These are phyloP conservation scores for Crotalus horridus DNA, from an alignment of 2,113 vertebrate species.

Conservation along the genomic window DNA sequence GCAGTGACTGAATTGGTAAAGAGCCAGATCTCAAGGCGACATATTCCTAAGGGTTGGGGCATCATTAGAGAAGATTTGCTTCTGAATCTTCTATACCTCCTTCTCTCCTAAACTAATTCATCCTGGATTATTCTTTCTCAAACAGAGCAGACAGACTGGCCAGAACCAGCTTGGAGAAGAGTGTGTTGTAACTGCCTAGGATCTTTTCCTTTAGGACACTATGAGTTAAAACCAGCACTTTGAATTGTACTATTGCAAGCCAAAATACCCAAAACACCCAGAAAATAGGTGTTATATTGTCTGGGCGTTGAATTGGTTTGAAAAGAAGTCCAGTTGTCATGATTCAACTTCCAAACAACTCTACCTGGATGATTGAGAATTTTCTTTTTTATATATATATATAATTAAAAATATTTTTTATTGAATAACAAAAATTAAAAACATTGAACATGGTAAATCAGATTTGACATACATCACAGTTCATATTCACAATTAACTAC, in stretches of 20 bases:
- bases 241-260: background rate
- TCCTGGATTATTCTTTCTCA: background rate
- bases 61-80: background rate
- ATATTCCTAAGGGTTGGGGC: background rate
- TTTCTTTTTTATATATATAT: background rate
- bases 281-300: background rate
- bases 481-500: too few relatives aligned
- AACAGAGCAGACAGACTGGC: background rate
- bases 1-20: background rate
- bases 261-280: background rate
- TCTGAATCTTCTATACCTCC: background rate
- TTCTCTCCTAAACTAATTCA: background rate
- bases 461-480: too few relatives aligned
- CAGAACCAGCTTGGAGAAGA: background rate
- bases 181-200: background rate
- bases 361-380: background rate
- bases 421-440: too few relatives aligned
- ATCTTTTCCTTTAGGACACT: background rate
- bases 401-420: too few relatives aligned
- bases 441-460: too few relatives aligned
- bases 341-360: background rate
- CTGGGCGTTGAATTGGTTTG: background rate
- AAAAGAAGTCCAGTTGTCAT: background rate
- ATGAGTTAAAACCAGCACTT: background rate
- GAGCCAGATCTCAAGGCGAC: background rate